A percentile compares a stretch with the other conserved stretches of the same genome.
phyloP scores from a whole-genome alignment of 2,888 invertebrate genomes.

The Trichopoda pennipes region DNA sequence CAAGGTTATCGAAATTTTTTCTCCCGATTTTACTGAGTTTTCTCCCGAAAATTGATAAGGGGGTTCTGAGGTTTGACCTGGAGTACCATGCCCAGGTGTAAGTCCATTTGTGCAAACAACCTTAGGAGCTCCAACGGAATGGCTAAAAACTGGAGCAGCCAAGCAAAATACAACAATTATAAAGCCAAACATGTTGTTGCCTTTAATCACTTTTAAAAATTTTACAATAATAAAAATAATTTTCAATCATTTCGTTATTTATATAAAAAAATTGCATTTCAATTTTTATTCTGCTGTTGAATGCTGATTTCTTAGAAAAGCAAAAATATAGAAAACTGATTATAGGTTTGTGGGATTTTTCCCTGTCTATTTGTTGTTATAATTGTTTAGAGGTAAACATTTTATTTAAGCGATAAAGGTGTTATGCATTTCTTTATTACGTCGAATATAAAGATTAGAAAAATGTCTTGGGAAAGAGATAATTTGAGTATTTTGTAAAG shows the following conservation, averaged over 20 bases:
- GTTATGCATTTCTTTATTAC: not conserved
- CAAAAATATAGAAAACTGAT: slow-evolving; percentile 3
- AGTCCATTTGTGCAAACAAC: slow-evolving; percentile 84
- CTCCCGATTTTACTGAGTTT: slow-evolving; percentile 79
- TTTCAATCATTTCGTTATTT: slow-evolving; percentile 1
- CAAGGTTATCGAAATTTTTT: slow-evolving; percentile 81
- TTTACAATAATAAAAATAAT: slow-evolving; percentile 7
- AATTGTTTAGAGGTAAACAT: slow-evolving; percentile 1
- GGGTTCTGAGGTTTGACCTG: slow-evolving; percentile 82
- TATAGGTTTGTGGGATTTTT: slow-evolving; percentile 7
- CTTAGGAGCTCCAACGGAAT: slow-evolving; percentile 85
- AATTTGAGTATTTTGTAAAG: too few relatives aligned
- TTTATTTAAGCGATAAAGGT: not conserved
- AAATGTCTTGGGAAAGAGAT: not conserved
- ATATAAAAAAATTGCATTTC: not conserved
- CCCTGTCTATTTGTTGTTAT: not conserved
- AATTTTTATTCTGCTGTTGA: not conserved
- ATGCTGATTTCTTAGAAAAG: slow-evolving; percentile 15
- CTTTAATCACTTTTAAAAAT: slow-evolving; percentile 11
- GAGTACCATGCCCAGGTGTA: slow-evolving; percentile 85
- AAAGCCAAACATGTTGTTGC: slow-evolving; percentile 75
- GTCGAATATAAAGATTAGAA: not conserved
- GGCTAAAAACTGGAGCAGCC: slow-evolving; percentile 76
- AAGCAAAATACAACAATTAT: slow-evolving; percentile 73
- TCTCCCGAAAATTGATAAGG: slow-evolving; percentile 83